Conservation (phyloP, 2,113 vertebrate genomes). For the Arizona elegans region DNA sequence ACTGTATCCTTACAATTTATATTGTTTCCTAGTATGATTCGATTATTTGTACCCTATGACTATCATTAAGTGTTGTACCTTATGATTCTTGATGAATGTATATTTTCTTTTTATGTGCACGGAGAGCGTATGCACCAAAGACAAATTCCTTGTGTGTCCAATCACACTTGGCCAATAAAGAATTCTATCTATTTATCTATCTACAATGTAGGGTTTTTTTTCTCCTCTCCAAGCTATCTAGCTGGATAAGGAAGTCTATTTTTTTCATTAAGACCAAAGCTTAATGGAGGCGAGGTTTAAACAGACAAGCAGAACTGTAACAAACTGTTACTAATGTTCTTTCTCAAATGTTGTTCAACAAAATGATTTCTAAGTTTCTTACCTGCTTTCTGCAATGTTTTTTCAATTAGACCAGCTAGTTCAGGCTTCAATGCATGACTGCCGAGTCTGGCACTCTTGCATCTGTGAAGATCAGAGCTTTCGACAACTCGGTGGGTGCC, state of each 20-base stretch:
- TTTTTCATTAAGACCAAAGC: neutral
- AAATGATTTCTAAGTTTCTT: neutral
- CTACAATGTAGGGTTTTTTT: neutral
- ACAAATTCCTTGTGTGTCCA: too few species aligned
- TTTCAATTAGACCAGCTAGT: neutral
- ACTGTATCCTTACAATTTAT: too few species aligned
- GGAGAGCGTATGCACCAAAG: too few species aligned
- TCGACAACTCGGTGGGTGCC: neutral
- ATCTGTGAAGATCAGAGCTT: constrained; percentile 28
- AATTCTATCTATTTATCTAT: too few species aligned
- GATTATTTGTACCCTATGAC: too few species aligned
- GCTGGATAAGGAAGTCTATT: neutral
- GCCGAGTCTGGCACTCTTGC: neutral
- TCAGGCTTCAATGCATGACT: constrained; percentile 32
- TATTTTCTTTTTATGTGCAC: too few species aligned
- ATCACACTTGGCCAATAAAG: too few species aligned
- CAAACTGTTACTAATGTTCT: neutral
- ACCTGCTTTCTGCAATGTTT: constrained; percentile 11
- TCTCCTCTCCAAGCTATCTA: neutral
- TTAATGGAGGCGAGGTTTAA: neutral
- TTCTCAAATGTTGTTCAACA: neutral
- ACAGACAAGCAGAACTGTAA: neutral
- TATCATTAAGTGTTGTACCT: too few species aligned
- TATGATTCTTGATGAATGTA: too few species aligned
- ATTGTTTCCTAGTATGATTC: too few species aligned